A percentile compares a stretch with the other conserved stretches of the same genome.
Evolutionary conservation across 2,797 vertebrate genomes (phyloP).

Genomic region (Podargus strigoides): DNA sequence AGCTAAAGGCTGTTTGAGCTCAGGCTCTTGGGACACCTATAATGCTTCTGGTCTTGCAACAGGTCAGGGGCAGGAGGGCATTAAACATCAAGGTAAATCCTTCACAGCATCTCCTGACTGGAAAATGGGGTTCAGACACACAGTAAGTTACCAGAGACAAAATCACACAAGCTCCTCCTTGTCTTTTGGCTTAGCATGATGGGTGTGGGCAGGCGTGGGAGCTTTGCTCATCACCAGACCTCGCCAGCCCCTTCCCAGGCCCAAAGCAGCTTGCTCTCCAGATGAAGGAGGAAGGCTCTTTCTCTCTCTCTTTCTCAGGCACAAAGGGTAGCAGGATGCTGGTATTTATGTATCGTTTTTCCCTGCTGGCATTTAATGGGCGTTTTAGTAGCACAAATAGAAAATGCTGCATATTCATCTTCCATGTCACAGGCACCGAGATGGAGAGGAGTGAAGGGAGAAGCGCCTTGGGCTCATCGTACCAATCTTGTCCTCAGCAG

Average conservation of each 20-base stretch:
- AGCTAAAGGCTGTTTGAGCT: background rate
- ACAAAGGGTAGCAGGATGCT: background rate
- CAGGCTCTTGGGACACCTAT: background rate
- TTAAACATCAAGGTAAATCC: background rate
- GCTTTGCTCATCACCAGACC: background rate
- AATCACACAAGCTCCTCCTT: background rate
- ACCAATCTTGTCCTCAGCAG: conserved; percentile 17
- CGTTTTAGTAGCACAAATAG: conserved; percentile 43
- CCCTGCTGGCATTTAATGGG: conserved; percentile 52
- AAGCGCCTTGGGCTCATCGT: background rate
- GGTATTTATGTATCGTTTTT: background rate
- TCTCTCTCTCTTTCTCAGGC: background rate
- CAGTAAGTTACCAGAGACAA: background rate
- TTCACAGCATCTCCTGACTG: background rate
- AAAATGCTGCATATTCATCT: conserved; percentile 49
- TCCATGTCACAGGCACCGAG: conserved; percentile 14
- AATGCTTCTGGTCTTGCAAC: background rate
- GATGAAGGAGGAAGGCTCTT: background rate
- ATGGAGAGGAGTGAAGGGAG: conserved; percentile 32
- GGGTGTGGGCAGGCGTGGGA: background rate
- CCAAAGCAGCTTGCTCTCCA: background rate
- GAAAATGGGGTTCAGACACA: background rate
- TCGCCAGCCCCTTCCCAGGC: background rate
- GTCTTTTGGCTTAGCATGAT: too few relatives aligned
- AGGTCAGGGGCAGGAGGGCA: background rate